A percentile compares a stretch with the other conserved stretches of the same genome.
phyloP scores from a whole-genome alignment of 2,888 invertebrate genomes.

The Ormyrus rosae region DNA sequence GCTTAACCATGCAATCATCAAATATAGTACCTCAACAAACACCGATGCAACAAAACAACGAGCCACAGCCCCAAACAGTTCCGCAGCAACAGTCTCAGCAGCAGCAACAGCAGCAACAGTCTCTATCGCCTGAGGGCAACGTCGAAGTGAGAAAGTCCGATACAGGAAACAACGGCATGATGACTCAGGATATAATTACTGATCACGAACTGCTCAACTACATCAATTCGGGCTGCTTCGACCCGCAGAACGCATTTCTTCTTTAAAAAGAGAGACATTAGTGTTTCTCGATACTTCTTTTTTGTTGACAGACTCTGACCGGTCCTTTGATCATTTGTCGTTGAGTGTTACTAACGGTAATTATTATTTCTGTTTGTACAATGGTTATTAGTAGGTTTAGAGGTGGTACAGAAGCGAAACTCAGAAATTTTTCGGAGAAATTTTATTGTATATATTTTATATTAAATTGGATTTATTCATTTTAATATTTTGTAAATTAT shows the following conservation, averaged over 20 bases:
- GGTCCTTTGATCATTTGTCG: slow-evolving; percentile 30
- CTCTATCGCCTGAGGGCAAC: slow-evolving; percentile 69
- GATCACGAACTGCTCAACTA: slow-evolving; percentile 92
- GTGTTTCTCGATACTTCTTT: slow-evolving; percentile 44
- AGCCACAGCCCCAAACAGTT: slow-evolving; percentile 74
- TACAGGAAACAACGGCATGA: slow-evolving; percentile 74
- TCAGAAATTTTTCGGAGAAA: slow-evolving; percentile 34
- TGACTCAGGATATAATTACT: slow-evolving; percentile 88
- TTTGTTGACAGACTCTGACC: background rate
- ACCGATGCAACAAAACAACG: slow-evolving; percentile 79
- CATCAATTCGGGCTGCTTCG: slow-evolving; percentile 93
- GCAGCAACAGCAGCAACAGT: slow-evolving; percentile 60
- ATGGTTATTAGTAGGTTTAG: background rate
- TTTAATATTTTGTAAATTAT: slow-evolving; percentile 10
- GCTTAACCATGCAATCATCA: slow-evolving; percentile 59
- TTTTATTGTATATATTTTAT: slow-evolving; percentile 15
- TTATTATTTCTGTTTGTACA: slow-evolving; percentile 27
- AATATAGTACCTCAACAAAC: slow-evolving; percentile 64
- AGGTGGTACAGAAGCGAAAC: slow-evolving; percentile 48
- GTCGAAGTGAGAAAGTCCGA: slow-evolving; percentile 77
- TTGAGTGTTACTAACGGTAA: slow-evolving; percentile 49
- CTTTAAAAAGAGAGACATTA: slow-evolving; percentile 63
- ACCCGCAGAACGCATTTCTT: slow-evolving; percentile 77
- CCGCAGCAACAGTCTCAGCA: slow-evolving; percentile 63
- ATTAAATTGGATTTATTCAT: slow-evolving; percentile 9